These are phyloP conservation scores for Bettongia penicillata DNA, from an alignment of 2,113 vertebrate genomes.

Conservation along the genomic window DNA sequence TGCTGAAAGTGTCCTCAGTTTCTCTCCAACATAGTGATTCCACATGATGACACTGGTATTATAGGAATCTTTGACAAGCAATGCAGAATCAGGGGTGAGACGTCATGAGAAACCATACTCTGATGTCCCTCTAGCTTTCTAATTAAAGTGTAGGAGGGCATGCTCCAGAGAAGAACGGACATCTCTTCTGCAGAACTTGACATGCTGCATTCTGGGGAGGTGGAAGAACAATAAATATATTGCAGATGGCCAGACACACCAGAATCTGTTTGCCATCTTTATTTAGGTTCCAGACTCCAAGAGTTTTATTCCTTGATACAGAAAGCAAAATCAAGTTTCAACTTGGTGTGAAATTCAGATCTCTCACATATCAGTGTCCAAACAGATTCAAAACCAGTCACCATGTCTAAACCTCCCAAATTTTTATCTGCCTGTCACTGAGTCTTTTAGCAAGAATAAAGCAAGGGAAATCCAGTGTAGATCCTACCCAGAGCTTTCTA, in stretches of 20 bases:
- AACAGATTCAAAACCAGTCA: slow-evolving; percentile 90
- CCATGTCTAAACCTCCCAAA: slow-evolving; percentile 93
- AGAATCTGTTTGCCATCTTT: slow-evolving; percentile 87
- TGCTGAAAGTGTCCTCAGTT: slow-evolving; percentile 89
- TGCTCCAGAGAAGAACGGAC: slow-evolving; percentile 95
- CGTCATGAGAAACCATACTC: slow-evolving; percentile 94
- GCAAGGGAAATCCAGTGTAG: slow-evolving; percentile 63
- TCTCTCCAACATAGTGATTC: slow-evolving; percentile 97
- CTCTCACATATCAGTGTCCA: slow-evolving; percentile 93
- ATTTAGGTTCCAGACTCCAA: slow-evolving; percentile 95
- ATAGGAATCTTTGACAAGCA: slow-evolving; percentile 93
- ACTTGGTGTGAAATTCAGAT: slow-evolving; percentile 93
- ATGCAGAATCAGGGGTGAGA: slow-evolving; percentile 94
- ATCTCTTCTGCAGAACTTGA: slow-evolving; percentile 94
- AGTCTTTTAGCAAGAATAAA: slow-evolving; percentile 92
- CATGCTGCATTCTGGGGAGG: slow-evolving; percentile 96
- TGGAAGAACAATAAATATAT: slow-evolving; percentile 88
- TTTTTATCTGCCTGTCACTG: slow-evolving; percentile 91
- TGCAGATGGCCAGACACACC: too few species aligned
- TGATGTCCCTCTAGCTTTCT: slow-evolving; percentile 91
- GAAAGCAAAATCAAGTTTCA: slow-evolving; percentile 94
- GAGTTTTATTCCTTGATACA: slow-evolving; percentile 94
- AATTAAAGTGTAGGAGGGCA: slow-evolving; percentile 93
- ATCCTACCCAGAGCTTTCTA: slow-evolving; percentile 69
- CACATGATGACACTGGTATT: slow-evolving; percentile 93